Percentiles rank a stretch among this genome's conserved stretches.
These are phyloP conservation scores for Andricus quercusramuli DNA, from an alignment of 2,888 invertebrate genomes.

Conservation along the genomic window DNA sequence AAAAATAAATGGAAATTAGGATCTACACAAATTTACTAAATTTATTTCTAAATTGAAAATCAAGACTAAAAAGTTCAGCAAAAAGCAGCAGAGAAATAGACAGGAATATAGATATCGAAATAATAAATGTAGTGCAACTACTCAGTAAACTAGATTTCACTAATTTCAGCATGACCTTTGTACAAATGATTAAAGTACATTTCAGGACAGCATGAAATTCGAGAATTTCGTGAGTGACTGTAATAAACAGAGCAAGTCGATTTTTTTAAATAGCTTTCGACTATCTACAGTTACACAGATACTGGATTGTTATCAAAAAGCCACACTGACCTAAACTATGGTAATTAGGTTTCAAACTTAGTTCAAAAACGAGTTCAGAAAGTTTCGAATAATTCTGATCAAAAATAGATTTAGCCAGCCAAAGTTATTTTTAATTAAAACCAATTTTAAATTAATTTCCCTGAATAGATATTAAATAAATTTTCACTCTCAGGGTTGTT, in stretches of 20 bases:
- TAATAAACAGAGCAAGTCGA: conserved; percentile 20
- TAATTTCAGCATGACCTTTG: conserved; percentile 2
- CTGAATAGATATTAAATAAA: too few species aligned
- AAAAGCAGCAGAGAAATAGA: not conserved
- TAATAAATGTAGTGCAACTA: not conserved
- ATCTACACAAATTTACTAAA: not conserved
- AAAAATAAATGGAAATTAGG: not conserved
- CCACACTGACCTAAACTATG: not conserved
- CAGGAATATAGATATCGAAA: not conserved
- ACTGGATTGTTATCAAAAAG: conserved; percentile 25
- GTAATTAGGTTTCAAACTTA: not conserved
- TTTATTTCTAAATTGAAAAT: not conserved
- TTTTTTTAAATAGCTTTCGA: conserved; percentile 15
- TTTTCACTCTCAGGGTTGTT: too few species aligned
- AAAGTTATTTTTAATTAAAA: too few species aligned
- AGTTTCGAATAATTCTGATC: not conserved
- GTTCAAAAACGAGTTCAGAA: not conserved
- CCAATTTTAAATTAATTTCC: too few species aligned
- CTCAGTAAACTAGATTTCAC: not conserved
- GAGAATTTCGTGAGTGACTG: conserved; percentile 15
- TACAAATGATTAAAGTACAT: conserved; percentile 2
- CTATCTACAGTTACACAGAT: conserved; percentile 26
- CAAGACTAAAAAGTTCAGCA: not conserved
- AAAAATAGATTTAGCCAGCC: too few species aligned
- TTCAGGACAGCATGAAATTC: conserved; percentile 12